Evolutionary conservation across 1,140 invertebrate species (phyloP).

Genomic region (Drosophila trapezifrons): DNA sequence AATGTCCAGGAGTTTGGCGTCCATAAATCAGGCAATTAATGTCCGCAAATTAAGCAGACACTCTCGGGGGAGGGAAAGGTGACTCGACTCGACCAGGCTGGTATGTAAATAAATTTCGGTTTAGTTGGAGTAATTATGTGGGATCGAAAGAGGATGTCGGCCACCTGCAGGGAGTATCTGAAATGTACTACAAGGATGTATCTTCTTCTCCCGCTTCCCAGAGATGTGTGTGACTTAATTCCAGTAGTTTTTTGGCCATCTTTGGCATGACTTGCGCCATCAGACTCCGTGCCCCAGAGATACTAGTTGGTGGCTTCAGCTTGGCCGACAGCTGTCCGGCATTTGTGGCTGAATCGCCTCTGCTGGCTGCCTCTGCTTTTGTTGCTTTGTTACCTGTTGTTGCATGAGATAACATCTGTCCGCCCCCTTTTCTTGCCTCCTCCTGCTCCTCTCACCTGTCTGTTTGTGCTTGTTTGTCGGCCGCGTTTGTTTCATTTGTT

Average conservation of each 20-base stretch:
- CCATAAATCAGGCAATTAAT: slow-evolving; percentile 72
- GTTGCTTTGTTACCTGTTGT: slow-evolving; percentile 43
- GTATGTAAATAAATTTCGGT: slow-evolving; percentile 27
- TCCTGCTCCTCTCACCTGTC: slow-evolving; percentile 9
- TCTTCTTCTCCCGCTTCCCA: background rate
- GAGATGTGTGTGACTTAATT: slow-evolving; percentile 10
- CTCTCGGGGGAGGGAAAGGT: slow-evolving; percentile 25
- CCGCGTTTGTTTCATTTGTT: slow-evolving; percentile 26
- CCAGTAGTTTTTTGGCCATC: slow-evolving; percentile 13
- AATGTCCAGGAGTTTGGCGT: slow-evolving; percentile 21
- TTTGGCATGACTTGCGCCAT: slow-evolving; percentile 57
- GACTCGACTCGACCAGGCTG: background rate
- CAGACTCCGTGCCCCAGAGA: background rate
- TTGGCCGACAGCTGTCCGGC: slow-evolving; percentile 60
- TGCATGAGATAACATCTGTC: slow-evolving; percentile 73
- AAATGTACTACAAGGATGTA: background rate
- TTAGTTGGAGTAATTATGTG: slow-evolving; percentile 4
- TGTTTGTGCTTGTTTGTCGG: slow-evolving; percentile 45
- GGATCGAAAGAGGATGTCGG: background rate
- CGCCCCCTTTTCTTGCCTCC: slow-evolving; percentile 14
- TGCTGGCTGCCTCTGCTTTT: slow-evolving; percentile 33
- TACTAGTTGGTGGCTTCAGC: slow-evolving; percentile 35
- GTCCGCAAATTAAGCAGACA: slow-evolving; percentile 48
- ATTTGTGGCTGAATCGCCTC: slow-evolving; percentile 60
- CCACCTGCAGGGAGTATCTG: background rate